These are phyloP conservation scores for Oostethus manadensis DNA, from an alignment of 2,113 vertebrate genomes.

Conservation along the genomic window DNA sequence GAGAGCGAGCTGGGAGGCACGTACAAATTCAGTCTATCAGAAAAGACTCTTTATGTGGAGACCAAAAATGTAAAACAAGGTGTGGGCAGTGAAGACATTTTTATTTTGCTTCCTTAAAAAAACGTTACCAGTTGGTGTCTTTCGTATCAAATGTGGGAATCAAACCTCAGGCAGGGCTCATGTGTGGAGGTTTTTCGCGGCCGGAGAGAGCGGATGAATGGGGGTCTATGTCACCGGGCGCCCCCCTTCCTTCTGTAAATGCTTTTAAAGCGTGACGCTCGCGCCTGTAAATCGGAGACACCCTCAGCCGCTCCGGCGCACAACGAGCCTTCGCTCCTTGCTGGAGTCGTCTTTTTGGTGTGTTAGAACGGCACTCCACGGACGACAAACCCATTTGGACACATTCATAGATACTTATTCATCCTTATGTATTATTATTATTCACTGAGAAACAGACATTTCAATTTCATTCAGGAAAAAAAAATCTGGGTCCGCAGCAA, in stretches of 20 bases:
- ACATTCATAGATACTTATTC: neutral
- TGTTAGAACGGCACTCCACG: too few relatives aligned
- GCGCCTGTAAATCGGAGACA: conserved; percentile 60
- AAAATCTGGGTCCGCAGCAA: too few relatives aligned
- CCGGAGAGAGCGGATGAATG: conserved; percentile 64
- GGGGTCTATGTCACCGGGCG: conserved; percentile 61
- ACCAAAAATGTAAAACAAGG: conserved; percentile 67
- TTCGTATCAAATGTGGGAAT: conserved; percentile 69
- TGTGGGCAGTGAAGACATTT: conserved; percentile 66
- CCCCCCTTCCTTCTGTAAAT: conserved; percentile 53
- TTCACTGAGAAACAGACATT: too few relatives aligned
- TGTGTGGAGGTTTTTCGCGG: conserved; percentile 67
- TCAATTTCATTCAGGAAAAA: too few relatives aligned
- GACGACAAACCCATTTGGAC: too few relatives aligned
- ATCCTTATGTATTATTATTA: too few relatives aligned
- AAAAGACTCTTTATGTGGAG: conserved; percentile 74
- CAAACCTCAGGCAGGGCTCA: conserved; percentile 49
- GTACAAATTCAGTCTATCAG: conserved; percentile 57
- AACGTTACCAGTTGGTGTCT: conserved; percentile 64
- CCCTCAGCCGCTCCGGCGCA: conserved; percentile 54
- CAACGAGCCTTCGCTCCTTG: conserved; percentile 49
- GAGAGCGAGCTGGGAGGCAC: conserved; percentile 60
- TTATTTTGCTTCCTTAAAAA: conserved; percentile 69
- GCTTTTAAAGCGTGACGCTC: conserved; percentile 63
- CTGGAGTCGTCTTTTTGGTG: conserved; percentile 28